These are phyloP conservation scores for Piscicola geometra DNA, from an alignment of 2,888 invertebrate genomes.

Conservation along the genomic window DNA sequence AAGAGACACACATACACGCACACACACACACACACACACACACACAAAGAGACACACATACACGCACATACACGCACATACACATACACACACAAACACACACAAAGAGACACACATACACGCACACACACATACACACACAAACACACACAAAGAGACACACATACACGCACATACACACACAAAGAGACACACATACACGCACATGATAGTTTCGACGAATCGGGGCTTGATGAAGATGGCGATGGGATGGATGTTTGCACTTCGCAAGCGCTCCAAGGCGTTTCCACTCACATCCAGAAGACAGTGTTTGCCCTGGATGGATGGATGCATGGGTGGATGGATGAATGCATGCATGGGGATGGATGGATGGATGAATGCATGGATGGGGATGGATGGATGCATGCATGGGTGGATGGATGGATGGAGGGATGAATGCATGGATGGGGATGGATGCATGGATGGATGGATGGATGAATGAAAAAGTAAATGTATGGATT, in stretches of 20 bases:
- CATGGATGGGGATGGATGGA: too few relatives aligned
- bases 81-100: neutral
- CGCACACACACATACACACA: neutral
- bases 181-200: neutral
- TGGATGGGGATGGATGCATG: too few relatives aligned
- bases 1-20: too few relatives aligned
- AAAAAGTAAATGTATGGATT: too few relatives aligned
- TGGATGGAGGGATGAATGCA: neutral
- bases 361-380: too few relatives aligned
- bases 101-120: neutral
- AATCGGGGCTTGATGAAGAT: slow-evolving; percentile 98
- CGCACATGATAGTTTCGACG: slow-evolving; percentile 63
- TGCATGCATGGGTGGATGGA: too few relatives aligned
- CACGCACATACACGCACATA: neutral
- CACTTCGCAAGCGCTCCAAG: slow-evolving; percentile 94
- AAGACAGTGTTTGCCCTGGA: slow-evolving; percentile 91
- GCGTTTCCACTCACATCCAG: slow-evolving; percentile 99
- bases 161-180: neutral
- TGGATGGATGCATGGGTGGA: neutral
- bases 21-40: too few relatives aligned
- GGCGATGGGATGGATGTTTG: slow-evolving; percentile 93
- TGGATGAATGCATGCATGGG: too few relatives aligned
- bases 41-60: too few relatives aligned
- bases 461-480: too few relatives aligned
- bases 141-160: neutral